phyloP scores from a whole-genome alignment of 2,888 invertebrate genomes.

The Patella caerulea region DNA sequence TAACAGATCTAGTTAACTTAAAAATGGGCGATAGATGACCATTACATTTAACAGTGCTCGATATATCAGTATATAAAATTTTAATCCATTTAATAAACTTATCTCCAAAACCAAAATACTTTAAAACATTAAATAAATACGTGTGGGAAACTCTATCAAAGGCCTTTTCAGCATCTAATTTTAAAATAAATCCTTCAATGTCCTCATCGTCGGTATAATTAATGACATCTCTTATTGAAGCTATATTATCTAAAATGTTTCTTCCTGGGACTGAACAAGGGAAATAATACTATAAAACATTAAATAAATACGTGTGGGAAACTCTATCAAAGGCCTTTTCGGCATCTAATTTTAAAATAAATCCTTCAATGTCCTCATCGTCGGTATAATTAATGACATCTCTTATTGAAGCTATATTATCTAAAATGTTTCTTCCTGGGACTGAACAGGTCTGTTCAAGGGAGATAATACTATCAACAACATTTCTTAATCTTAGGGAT shows the following conservation, averaged over 20 bases:
- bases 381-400: background rate
- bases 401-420: background rate
- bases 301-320: background rate
- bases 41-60: background rate
- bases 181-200: background rate
- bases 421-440: background rate
- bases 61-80: background rate
- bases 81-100: background rate
- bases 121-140: background rate
- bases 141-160: background rate
- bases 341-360: background rate
- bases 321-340: background rate
- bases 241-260: background rate
- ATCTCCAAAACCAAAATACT: background rate
- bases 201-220: background rate
- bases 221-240: background rate
- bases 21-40: background rate
- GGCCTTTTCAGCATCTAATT: background rate
- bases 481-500: background rate
- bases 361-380: background rate
- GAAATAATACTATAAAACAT: background rate
- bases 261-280: background rate
- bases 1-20: background rate
- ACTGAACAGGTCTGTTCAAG: too few species aligned
- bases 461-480: background rate